Evolutionary conservation across 2,888 invertebrate genomes (phyloP).

Genomic region (Monopis laevigella): DNA sequence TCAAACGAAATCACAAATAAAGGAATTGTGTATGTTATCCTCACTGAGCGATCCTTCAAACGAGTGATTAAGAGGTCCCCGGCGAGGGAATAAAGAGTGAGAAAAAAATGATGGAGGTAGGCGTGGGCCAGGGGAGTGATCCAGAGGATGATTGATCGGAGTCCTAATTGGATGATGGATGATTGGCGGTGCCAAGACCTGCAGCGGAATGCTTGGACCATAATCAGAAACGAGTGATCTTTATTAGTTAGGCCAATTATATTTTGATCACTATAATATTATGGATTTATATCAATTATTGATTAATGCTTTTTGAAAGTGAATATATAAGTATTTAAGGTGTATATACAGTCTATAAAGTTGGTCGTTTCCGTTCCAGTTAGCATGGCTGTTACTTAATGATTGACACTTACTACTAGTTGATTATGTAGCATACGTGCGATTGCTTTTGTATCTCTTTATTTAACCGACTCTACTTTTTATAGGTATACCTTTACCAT

Average conservation of each 20-base stretch:
- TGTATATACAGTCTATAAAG: too few species aligned
- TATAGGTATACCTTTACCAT: too few species aligned
- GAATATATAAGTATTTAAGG: too few species aligned
- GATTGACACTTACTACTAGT: too few species aligned
- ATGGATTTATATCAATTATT: too few species aligned
- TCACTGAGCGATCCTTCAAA: constrained; percentile 27
- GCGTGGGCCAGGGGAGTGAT: constrained; percentile 50
- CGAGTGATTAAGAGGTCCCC: constrained; percentile 59
- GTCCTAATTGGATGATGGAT: constrained; percentile 83
- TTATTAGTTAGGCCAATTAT: not conserved
- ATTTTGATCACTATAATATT: too few species aligned
- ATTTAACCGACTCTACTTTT: too few species aligned
- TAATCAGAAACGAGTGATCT: not conserved
- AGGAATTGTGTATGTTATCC: not conserved
- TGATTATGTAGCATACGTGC: too few species aligned
- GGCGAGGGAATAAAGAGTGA: constrained; percentile 33
- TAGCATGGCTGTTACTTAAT: too few species aligned
- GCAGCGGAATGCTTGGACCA: not conserved
- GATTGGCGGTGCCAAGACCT: constrained; percentile 29
- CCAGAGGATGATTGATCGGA: constrained; percentile 76
- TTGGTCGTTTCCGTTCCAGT: too few species aligned
- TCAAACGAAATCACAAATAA: not conserved
- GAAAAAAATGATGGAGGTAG: constrained; percentile 47
- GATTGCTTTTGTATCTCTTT: too few species aligned
- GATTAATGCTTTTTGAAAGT: too few species aligned